These are phyloP conservation scores for Chlamydotis undulata DNA, from an alignment of 2,113 vertebrate genomes.

Conservation along the genomic window DNA sequence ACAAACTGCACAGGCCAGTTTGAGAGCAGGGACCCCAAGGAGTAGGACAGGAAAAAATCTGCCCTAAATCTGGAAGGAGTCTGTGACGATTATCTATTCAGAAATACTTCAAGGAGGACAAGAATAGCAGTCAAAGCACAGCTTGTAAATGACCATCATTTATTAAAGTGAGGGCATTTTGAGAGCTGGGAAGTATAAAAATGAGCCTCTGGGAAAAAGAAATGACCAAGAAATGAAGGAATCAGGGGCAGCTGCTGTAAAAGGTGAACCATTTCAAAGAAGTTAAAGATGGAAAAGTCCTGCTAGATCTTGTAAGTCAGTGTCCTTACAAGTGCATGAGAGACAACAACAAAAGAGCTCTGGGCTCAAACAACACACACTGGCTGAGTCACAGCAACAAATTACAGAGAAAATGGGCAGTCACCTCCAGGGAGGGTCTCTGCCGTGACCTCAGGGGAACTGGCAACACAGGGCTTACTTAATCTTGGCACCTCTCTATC, in stretches of 20 bases:
- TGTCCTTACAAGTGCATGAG: neutral
- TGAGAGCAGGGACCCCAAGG: neutral
- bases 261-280: slow-evolving; percentile 21
- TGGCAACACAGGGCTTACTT: neutral
- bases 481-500: neutral
- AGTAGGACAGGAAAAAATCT: neutral
- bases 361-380: neutral
- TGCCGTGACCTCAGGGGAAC: neutral
- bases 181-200: neutral
- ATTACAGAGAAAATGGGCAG: neutral
- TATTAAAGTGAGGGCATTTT: slow-evolving; percentile 12
- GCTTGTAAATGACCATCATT: neutral
- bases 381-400: neutral
- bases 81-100: slow-evolving; percentile 32
- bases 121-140: neutral
- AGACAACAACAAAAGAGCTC: neutral
- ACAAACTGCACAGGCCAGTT: neutral
- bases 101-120: neutral
- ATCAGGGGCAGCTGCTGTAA: neutral
- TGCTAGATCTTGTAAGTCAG: neutral
- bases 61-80: neutral
- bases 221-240: neutral
- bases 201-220: neutral
- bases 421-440: neutral
- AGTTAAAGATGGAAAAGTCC: slow-evolving; percentile 35